Evolutionary conservation across 2,113 vertebrate genomes (phyloP).

Genomic region (Picathartes gymnocephalus): DNA sequence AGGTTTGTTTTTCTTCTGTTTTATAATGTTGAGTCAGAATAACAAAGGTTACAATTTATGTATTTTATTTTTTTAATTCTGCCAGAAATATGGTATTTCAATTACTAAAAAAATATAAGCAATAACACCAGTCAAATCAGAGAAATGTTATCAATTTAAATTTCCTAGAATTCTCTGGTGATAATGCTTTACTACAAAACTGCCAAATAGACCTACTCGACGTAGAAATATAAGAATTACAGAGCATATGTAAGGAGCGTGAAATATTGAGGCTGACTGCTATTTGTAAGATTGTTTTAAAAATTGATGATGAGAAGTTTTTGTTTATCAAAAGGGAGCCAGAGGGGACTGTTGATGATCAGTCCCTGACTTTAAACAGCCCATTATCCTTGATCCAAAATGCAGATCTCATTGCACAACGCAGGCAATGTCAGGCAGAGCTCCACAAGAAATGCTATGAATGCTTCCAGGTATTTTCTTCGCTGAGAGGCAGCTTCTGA

Average conservation of each 20-base stretch:
- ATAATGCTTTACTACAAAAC: not conserved
- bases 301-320: not conserved
- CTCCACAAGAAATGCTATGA: not conserved
- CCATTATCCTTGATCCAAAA: not conserved
- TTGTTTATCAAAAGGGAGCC: constrained; percentile 6
- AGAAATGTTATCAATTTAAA: not conserved
- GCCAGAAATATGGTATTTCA: not conserved
- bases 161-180: not conserved
- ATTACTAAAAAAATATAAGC: not conserved
- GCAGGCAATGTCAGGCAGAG: not conserved
- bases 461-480: not conserved
- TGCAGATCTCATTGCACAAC: not conserved
- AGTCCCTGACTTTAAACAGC: not conserved
- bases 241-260: not conserved
- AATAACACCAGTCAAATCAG: not conserved
- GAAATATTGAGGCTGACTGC: not conserved
- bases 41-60: not conserved
- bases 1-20: not conserved
- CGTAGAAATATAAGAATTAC: not conserved
- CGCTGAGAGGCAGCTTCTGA: not conserved
- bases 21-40: not conserved
- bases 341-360: not conserved
- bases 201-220: not conserved
- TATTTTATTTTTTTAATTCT: not conserved
- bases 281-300: constrained; percentile 9